phyloP scores from a whole-genome alignment of 2,888 invertebrate genomes.

The Crematogaster levior region DNA sequence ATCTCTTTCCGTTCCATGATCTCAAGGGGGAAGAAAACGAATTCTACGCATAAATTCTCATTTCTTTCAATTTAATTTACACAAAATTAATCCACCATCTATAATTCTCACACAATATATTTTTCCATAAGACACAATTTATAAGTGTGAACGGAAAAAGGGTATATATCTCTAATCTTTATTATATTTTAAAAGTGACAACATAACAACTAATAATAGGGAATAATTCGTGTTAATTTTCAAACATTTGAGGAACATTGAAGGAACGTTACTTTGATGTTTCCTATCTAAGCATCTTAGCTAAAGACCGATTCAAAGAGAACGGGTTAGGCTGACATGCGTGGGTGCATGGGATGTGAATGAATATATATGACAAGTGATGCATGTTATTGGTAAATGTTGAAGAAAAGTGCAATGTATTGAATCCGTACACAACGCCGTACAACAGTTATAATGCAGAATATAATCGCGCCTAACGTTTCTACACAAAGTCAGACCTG shows the following conservation, averaged over 20 bases:
- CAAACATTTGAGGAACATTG: neutral
- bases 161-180: neutral
- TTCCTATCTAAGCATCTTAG: neutral
- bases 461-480: neutral
- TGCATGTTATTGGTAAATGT: conserved; percentile 17
- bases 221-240: conserved; percentile 30
- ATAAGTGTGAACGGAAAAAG: neutral
- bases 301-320: neutral
- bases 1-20: conserved; percentile 36
- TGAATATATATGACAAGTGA: conserved; percentile 3
- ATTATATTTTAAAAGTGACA: neutral
- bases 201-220: neutral
- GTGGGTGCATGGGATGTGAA: conserved; percentile 7
- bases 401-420: neutral
- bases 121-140: conserved; percentile 40
- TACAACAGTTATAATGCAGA: neutral
- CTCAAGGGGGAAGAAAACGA: conserved; percentile 51
- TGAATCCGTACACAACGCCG: neutral
- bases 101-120: neutral
- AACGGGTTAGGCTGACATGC: conserved; percentile 5
- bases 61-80: conserved; percentile 23
- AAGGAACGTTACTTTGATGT: neutral
- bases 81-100: neutral
- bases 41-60: conserved; percentile 27
- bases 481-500: neutral